Conservation (phyloP, 2,797 vertebrate species). For the Siniperca undulata region DNA sequence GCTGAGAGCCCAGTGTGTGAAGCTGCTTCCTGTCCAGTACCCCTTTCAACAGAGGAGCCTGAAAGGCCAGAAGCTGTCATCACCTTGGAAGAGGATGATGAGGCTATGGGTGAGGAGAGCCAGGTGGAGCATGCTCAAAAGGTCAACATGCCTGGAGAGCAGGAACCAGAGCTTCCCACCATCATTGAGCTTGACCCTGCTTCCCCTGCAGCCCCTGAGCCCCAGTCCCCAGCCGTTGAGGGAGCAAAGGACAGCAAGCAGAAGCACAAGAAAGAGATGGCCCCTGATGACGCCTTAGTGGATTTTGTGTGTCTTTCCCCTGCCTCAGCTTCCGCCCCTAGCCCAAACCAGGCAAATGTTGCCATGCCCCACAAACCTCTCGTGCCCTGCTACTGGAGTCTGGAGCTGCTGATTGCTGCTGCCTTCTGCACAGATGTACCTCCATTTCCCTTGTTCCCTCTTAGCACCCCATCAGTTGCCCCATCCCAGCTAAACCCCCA, state of each 20-base stretch:
- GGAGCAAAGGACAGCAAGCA: constrained; percentile 54
- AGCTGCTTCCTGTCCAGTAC: constrained; percentile 71
- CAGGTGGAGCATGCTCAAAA: constrained; percentile 68
- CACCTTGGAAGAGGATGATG: constrained; percentile 77
- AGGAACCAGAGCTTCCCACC: constrained; percentile 64
- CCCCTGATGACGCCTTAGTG: constrained; percentile 50
- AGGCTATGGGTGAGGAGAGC: constrained; percentile 65
- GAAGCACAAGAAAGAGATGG: constrained; percentile 54
- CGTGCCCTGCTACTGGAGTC: constrained; percentile 87
- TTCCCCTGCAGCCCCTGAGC: constrained; percentile 62
- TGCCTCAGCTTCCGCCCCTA: constrained; percentile 34
- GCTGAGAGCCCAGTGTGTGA: constrained; percentile 75
- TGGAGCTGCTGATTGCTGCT: constrained; percentile 93
- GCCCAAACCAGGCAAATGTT: constrained; percentile 23
- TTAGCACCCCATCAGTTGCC: constrained; percentile 61
- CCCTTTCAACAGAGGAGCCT: constrained; percentile 69
- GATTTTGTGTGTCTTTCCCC: constrained; percentile 71
- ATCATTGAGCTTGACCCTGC: constrained; percentile 74
- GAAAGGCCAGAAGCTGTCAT: constrained; percentile 76
- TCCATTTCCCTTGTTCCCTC: constrained; percentile 80
- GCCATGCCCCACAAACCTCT: constrained; percentile 63
- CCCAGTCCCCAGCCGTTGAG: constrained; percentile 44
- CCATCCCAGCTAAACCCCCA: constrained; percentile 78
- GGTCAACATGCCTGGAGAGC: constrained; percentile 71
- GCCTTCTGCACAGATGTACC: constrained; percentile 88